Conservation (phyloP, 2,888 invertebrate genomes). For the Lasioglossum oenotherae region DNA sequence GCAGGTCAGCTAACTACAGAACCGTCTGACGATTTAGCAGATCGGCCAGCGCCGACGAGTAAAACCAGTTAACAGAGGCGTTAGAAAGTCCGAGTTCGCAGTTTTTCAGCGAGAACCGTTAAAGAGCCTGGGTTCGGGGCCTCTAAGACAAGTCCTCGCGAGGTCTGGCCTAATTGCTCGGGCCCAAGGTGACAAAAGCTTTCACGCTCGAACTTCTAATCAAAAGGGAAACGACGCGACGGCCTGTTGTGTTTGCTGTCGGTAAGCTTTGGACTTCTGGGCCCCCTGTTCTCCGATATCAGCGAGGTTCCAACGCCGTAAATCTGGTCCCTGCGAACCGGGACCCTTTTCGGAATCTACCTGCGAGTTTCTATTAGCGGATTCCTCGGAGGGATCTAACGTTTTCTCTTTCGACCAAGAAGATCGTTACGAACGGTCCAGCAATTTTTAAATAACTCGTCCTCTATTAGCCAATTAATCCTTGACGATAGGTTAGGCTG, state of each 20-base stretch:
- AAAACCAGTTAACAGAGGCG: constrained; percentile 14
- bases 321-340: constrained; percentile 46
- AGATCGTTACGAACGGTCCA: neutral
- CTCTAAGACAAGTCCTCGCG: constrained; percentile 4
- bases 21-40: neutral
- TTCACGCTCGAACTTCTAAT: constrained; percentile 32
- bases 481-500: too few relatives aligned
- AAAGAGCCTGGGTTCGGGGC: constrained; percentile 21
- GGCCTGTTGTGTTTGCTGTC: constrained; percentile 32
- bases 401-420: neutral
- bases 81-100: constrained; percentile 40
- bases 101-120: constrained; percentile 31
- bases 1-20: neutral
- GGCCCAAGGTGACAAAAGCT: constrained; percentile 55
- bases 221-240: constrained; percentile 27
- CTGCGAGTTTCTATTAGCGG: constrained; percentile 53
- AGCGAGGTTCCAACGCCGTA: constrained; percentile 36
- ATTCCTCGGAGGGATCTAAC: constrained; percentile 23
- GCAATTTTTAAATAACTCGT: neutral
- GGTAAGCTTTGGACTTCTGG: constrained; percentile 48
- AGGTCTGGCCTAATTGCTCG: constrained; percentile 30
- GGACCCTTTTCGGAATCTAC: constrained; percentile 46
- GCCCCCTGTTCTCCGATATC: neutral
- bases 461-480: neutral
- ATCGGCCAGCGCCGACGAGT: neutral